Base-by-base conservation (phyloP, 1,140 invertebrate genomes). In the Drosophila sturtevanti region DNA sequence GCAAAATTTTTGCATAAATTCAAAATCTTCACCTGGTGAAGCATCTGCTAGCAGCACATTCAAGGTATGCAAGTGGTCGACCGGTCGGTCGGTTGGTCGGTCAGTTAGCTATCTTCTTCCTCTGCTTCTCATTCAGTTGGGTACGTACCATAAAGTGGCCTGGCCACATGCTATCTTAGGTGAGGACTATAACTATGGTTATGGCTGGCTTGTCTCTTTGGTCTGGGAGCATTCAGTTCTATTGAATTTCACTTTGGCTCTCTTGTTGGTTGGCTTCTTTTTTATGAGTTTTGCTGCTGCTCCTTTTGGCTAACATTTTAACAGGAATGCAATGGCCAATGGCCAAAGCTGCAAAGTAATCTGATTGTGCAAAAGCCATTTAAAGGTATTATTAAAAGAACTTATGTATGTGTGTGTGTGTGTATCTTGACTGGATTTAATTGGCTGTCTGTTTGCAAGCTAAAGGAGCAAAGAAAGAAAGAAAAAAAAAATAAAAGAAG, bases 381-480 rank as follows among this genome's bases (percentile, higher is more conserved):
- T 68, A 68, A 80, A 71, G 67, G 66, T 74, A 80, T 85, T 77
- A 70, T 85, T 85, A 79, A 77, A 64, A 80, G 69, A 85, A 77
- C 77, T 72, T 56, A 63, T 69, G 48, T 41, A 10, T 44, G 22
- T 31, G 22, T 68, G 75, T 62, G 54, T 59, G 18, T 61, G 41
- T 56, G 16, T 48, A 10, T 27, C 73, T 34, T 22, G 59, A 51
- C 51, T 51, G 72, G 48, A 77, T 81, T 85, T 80, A 86, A 85
- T 85, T 85, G 77, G 77, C 70, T 85, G 63, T 85, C 65, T 69
- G 75, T 58, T 63, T 55, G 38, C 41, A 10, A 48, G 34, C 22
- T 35, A 6, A 76, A 63, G 44, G 68, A 24, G 9, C 56, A 31
- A 31, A 31, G 24, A 24, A 31, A 4, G 7, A n/a, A n/a, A n/a